phyloP scores from a whole-genome alignment of 2,797 vertebrate genomes.

The Melanotaenia maccullochi region DNA sequence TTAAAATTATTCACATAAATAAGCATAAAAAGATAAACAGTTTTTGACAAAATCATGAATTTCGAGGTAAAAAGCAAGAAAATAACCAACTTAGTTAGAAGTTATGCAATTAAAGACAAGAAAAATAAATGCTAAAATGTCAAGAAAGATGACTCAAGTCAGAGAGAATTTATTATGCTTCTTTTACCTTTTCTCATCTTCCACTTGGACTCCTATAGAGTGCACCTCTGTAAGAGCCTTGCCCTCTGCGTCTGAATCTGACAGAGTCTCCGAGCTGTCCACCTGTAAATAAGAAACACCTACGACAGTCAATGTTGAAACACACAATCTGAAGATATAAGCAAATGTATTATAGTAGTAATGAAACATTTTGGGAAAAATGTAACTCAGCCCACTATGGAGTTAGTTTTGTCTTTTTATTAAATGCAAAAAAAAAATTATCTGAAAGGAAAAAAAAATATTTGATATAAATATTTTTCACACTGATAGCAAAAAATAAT shows the following conservation, averaged over 20 bases:
- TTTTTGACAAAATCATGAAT: conserved; percentile 54
- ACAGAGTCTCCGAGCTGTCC: conserved; percentile 92
- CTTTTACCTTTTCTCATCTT: conserved; percentile 94
- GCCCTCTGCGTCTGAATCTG: conserved; percentile 93
- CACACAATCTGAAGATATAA: background rate
- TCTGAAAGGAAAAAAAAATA: no score
- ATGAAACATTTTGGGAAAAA: background rate
- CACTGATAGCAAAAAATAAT: no score
- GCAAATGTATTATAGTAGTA: background rate
- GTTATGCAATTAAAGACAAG: background rate
- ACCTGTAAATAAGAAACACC: conserved; percentile 69
- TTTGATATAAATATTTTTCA: no score
- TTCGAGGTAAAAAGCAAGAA: conserved; percentile 46
- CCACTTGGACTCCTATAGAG: conserved; percentile 97
- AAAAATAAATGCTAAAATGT: conserved; percentile 46
- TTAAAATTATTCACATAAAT: conserved; percentile 73
- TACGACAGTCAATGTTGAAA: conserved; percentile 15
- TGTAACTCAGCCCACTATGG: background rate
- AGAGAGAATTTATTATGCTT: conserved; percentile 13
- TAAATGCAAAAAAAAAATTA: no score
- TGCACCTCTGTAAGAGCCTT: conserved; percentile 95
- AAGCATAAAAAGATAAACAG: conserved; percentile 38
- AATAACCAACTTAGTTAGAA: conserved; percentile 26
- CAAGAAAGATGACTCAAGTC: conserved; percentile 37
- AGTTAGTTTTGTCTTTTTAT: no score